Percentiles rank a stretch among this genome's conserved stretches.
Conservation (phyloP, 2,888 invertebrate species). For the Mellilla xanthometata region DNA sequence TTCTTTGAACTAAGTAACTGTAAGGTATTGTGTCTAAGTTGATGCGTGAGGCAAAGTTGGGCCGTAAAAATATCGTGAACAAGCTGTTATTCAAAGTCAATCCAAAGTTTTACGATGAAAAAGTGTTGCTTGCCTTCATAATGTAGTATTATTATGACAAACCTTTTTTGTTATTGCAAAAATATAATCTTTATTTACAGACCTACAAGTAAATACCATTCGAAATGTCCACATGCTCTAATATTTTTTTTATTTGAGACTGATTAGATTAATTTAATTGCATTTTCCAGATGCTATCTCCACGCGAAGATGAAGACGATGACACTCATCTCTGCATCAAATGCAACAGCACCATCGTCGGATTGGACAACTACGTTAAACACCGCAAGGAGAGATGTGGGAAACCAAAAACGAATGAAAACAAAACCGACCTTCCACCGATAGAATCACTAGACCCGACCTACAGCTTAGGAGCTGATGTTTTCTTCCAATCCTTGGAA, state of each 20-base stretch:
- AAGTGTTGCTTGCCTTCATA: too few relatives aligned
- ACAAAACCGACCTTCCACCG: conserved; percentile 54
- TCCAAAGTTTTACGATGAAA: too few relatives aligned
- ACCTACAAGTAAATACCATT: too few relatives aligned
- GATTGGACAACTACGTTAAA: conserved; percentile 92
- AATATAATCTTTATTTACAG: too few relatives aligned
- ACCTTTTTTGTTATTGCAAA: too few relatives aligned
- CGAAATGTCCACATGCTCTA: too few relatives aligned
- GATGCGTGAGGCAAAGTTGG: too few relatives aligned
- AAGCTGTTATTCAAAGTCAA: too few relatives aligned
- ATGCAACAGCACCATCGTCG: conserved; percentile 91
- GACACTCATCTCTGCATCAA: conserved; percentile 95
- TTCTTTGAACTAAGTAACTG: background rate
- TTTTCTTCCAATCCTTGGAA: conserved; percentile 93
- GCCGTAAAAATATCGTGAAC: too few relatives aligned
- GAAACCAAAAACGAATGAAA: conserved; percentile 50
- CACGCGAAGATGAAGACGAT: conserved; percentile 86
- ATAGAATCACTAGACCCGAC: conserved; percentile 68
- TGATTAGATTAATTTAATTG: conserved; percentile 1
- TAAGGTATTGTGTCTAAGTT: too few relatives aligned
- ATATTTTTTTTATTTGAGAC: too few relatives aligned
- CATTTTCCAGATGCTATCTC: conserved; percentile 80
- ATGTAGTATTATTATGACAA: too few relatives aligned
- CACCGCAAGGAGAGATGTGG: conserved; percentile 90
- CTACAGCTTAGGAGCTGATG: conserved; percentile 89